Conservation (phyloP, 2,113 vertebrate species). For the Odobenus rosmarus region DNA sequence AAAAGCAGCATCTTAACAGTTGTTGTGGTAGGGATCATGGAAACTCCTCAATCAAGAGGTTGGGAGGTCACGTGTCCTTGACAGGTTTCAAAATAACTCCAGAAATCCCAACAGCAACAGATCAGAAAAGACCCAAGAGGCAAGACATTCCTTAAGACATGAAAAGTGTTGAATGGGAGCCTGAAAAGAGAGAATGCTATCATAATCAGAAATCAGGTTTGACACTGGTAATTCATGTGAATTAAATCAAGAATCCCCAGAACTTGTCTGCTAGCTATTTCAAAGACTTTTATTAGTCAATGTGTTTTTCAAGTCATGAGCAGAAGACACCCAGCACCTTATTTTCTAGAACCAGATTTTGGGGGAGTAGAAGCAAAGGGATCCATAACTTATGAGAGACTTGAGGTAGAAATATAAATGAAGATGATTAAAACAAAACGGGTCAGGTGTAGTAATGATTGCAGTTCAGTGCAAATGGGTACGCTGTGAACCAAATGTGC, state of each 20-base stretch:
- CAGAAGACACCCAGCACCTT: not conserved
- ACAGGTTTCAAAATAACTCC: not conserved
- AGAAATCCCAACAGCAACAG: not conserved
- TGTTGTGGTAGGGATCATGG: not conserved
- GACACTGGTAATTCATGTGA: not conserved
- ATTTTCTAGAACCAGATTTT: not conserved
- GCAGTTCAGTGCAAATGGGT: not conserved
- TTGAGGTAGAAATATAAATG: not conserved
- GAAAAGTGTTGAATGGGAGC: not conserved
- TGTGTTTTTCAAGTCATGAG: not conserved
- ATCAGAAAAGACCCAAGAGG: not conserved
- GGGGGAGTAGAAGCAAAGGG: not conserved
- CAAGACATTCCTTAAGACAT: not conserved
- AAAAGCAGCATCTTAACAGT: not conserved
- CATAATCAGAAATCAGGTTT: not conserved
- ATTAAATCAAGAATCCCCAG: not conserved
- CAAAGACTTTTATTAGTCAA: not conserved
- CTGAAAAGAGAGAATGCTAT: not conserved
- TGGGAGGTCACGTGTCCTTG: not conserved
- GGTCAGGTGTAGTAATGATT: not conserved
- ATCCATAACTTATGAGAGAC: not conserved
- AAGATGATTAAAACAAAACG: not conserved
- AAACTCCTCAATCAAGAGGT: constrained; percentile 4
- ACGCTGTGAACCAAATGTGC: accelerated
- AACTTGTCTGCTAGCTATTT: not conserved